Conservation (phyloP, 2,888 invertebrate species). For the Chymomyza caudatula region DNA sequence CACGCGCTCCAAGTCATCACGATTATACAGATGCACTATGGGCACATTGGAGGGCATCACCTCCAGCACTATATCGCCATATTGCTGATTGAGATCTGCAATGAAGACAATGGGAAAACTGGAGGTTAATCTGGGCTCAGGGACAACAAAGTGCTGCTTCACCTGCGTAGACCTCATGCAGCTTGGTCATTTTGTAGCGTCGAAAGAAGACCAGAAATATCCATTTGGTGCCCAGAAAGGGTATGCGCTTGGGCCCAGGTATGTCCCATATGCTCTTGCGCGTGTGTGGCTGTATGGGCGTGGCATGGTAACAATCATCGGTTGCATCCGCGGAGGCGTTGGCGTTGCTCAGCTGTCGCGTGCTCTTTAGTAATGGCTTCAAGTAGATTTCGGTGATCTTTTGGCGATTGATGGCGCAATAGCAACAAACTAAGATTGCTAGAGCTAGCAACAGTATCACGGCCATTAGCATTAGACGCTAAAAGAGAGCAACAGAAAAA, state of each 20-base stretch:
- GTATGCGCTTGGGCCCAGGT: slow-evolving; percentile 86
- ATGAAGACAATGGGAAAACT: background rate
- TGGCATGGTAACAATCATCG: slow-evolving; percentile 64
- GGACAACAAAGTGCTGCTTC: slow-evolving; percentile 49
- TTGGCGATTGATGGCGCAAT: slow-evolving; percentile 71
- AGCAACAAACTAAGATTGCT: slow-evolving; percentile 73
- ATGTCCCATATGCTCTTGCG: slow-evolving; percentile 78
- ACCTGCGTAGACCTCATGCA: slow-evolving; percentile 90
- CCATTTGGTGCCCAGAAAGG: slow-evolving; percentile 89
- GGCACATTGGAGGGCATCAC: slow-evolving; percentile 86
- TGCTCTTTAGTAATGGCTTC: slow-evolving; percentile 61
- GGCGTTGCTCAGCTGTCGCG: slow-evolving; percentile 30
- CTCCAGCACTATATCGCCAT: slow-evolving; percentile 88
- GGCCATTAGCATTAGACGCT: slow-evolving; percentile 74
- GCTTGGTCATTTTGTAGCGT: slow-evolving; percentile 84
- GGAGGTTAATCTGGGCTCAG: slow-evolving; percentile 10
- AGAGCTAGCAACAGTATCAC: slow-evolving; percentile 74
- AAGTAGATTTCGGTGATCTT: slow-evolving; percentile 62
- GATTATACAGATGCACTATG: slow-evolving; percentile 85
- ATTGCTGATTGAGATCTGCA: slow-evolving; percentile 84
- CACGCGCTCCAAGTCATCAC: slow-evolving; percentile 86
- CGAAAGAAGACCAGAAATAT: slow-evolving; percentile 81
- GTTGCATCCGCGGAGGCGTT: background rate
- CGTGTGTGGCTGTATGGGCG: slow-evolving; percentile 45
- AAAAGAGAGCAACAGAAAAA: slow-evolving; percentile 4